Evolutionary conservation across 2,797 vertebrate species (phyloP).

Genomic region (Dendrocincla tyrannina): DNA sequence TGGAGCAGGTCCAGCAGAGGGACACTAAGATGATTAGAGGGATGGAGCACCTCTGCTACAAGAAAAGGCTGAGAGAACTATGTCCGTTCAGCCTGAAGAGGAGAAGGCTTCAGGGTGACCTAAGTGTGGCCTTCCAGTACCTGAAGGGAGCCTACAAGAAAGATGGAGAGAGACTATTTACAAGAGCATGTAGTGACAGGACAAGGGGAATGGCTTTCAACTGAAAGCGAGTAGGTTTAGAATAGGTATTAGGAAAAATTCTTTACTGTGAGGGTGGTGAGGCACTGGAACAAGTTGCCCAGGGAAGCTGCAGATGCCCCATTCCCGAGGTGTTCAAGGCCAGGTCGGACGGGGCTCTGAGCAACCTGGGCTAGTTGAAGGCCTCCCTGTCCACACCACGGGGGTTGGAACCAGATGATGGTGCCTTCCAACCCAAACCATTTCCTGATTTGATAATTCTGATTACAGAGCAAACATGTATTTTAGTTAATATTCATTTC

Average conservation of each 20-base stretch:
- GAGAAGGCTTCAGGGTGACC: not conserved
- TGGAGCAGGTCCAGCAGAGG: not conserved
- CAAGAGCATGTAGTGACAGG: not conserved
- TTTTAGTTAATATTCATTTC: not conserved
- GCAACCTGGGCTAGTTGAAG: not conserved
- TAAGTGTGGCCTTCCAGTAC: not conserved
- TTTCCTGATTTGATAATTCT: not conserved
- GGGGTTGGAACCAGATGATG: not conserved
- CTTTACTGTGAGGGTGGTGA: not conserved
- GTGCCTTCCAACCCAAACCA: not conserved
- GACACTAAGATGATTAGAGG: not conserved
- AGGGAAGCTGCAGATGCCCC: not conserved
- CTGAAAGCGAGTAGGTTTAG: not conserved
- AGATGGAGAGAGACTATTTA: not conserved
- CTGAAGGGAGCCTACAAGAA: not conserved
- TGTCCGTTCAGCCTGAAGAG: not conserved
- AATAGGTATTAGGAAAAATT: not conserved
- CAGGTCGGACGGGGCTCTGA: not conserved
- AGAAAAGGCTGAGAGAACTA: not conserved
- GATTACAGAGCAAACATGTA: not conserved
- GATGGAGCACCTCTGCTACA: too few species aligned
- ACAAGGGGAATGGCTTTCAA: not conserved
- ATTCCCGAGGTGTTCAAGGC: not conserved
- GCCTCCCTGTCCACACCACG: rapidly evolving
- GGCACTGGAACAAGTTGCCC: not conserved